A percentile compares a stretch with the other conserved stretches of the same genome.
phyloP scores from a whole-genome alignment of 2,888 invertebrate species.

The Cancer borealis region DNA sequence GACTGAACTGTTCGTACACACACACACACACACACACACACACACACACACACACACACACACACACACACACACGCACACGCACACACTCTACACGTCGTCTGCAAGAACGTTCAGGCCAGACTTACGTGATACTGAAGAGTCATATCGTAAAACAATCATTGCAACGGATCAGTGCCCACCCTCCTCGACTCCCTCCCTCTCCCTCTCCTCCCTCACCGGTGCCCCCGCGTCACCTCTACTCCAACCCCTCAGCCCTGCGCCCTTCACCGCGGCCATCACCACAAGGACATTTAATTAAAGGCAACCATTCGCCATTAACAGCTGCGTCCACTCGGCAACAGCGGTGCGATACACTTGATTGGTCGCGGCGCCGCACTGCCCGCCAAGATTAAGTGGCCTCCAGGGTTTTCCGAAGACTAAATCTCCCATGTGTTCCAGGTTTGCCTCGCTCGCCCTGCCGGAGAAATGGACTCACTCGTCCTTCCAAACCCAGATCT shows the following conservation, averaged over 20 bases:
- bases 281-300: conserved; percentile 9
- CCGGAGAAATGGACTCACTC: not conserved
- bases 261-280: conserved; percentile 10
- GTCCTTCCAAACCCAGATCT: not conserved
- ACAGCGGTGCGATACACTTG: conserved; percentile 13
- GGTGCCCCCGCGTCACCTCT: not conserved
- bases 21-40: not conserved
- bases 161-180: not conserved
- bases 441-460: conserved; percentile 2
- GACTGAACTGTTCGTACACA: not conserved
- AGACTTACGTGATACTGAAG: not conserved
- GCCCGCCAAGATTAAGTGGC: conserved; percentile 16
- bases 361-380: not conserved
- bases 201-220: not conserved
- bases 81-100: not conserved
- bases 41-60: not conserved
- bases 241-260: not conserved
- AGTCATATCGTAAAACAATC: conserved; percentile 29
- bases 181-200: not conserved
- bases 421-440: not conserved
- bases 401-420: conserved; percentile 29
- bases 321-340: conserved; percentile 37
- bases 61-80: conserved; percentile 33
- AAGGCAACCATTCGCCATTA: not conserved
- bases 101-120: not conserved